Conservation (phyloP, 2,113 vertebrate genomes). For the Dendrocopos noguchii region DNA sequence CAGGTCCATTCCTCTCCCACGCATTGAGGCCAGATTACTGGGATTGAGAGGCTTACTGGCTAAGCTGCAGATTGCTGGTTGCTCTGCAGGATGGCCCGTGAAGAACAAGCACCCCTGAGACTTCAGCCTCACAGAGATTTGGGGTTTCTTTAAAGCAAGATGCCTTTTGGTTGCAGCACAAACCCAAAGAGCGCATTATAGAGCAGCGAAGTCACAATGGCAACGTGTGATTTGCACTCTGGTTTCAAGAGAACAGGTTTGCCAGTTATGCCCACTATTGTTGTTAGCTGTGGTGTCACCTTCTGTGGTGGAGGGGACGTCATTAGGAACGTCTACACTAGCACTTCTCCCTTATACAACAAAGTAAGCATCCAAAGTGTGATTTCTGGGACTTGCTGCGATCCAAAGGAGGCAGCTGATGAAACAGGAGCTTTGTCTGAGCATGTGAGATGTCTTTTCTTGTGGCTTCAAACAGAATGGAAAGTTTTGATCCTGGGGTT, state of each 20-base stretch:
- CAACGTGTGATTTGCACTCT: constrained; percentile 27
- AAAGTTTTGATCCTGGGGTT: neutral
- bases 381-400: neutral
- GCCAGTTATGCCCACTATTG: constrained; percentile 15
- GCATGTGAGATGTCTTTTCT: neutral
- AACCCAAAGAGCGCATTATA: neutral
- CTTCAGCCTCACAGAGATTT: neutral
- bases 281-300: constrained; percentile 28
- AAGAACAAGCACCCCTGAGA: neutral
- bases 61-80: neutral
- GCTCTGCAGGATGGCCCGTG: neutral
- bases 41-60: neutral
- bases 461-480: neutral
- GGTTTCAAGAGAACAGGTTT: neutral
- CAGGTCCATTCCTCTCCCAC: neutral
- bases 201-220: neutral
- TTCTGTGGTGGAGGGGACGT: neutral
- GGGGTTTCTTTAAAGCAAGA: neutral
- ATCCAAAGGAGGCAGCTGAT: neutral
- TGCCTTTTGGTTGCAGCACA: neutral
- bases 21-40: neutral
- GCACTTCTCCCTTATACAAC: constrained; percentile 10
- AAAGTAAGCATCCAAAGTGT: neutral
- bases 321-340: neutral
- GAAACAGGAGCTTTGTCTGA: neutral